Base-by-base conservation (phyloP, 2,888 invertebrate species). In the Catocala sponsa region DNA sequence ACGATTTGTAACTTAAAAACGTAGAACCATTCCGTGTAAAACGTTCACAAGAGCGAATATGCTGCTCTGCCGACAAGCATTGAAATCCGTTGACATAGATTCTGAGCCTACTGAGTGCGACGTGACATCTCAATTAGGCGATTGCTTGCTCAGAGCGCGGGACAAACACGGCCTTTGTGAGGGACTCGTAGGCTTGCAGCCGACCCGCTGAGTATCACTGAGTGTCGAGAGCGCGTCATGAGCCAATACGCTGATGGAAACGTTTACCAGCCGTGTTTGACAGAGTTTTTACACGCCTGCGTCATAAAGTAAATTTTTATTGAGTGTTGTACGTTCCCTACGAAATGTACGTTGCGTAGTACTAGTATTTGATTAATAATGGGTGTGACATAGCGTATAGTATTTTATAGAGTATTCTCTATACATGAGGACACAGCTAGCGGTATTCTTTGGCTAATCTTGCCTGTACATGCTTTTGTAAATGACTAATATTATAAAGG, bases 111-210 rank as follows among this genome's bases (percentile, higher is more conserved):
- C 69, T 67, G 69, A 73, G 72, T 68, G 65, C 72, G 68, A 69
- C 63, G 78, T 77, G 86, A 84, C 86, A 83, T 85, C 87, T 87
- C 90, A 91, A 91, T 91, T 90, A 91, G 83, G 80, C 81, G 87
- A 91, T 90, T 90, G 91, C 89, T 85, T 87, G 85, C 85, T 83
- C 81, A 79, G 79, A 80, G 81, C 70, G 72, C 97, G 98, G 78
- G 76, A 79, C 80, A 84, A 84, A 87, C 84, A 86, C 75, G 76
- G 76, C 78, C 81, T 88, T 89, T 89, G 89, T 87, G 81, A 58
- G 66, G 0, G 44, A 35, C 35, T 53, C 54, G 60, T 55, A 69
- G 66, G 66, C 35, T 38, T 38, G 35, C 35, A 38, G 6, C 9
- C 35, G 35, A 38, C 7, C 9, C 35, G 35, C 7, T 38, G 63